Evolutionary conservation across 1,140 invertebrate species (phyloP), one percentile per base, ranked within the genome.

Genomic region (Drosophila lowei): DNA sequence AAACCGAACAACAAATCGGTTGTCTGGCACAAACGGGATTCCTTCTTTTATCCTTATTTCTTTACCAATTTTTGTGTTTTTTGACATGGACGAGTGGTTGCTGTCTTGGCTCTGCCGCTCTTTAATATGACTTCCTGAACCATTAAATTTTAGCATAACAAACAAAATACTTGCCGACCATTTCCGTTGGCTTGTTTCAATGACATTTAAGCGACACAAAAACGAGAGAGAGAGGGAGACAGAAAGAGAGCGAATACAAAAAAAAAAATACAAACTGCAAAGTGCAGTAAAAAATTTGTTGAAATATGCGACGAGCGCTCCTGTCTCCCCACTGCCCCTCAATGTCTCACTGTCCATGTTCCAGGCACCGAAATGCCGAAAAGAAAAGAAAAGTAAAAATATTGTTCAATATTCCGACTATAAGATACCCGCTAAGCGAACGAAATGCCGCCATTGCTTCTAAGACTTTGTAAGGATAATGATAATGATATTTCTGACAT

Each of bases 141-240:
- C 75, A 81, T 88, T 88, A 88, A 88, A 88, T 88, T 88, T 83
- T 79, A 88, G 79, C 83, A 88, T 88, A 88, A 83, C 83, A 88
- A 88, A 79, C 83, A 60, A 88, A 88, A 88, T 88, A 88, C 75
- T 88, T 88, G 78, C 80, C 84, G 67, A 76, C 63, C 80, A 80
- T 88, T 88, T 88, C 83, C 83, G 83, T 67, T 56, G 59, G 79
- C 78, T 85, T 88, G 83, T 86, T 86, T 77, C 81, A 74, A 16
- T 86, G 81, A 86, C 81, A 85, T 84, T 84, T 85, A 54, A 77
- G 48, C 50, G 23, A 52, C 70, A 78, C 55, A 70, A 63, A 63
- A 72, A 48, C 7, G 13, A 30, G 38, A 18, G 16, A 8, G n/a
- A 47, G 52, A 46, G 46, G 55, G 25, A 54, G 11, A 15, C 16